These are phyloP conservation scores for Caenorhabditis becei DNA, from an alignment of 2,888 invertebrate species.

Conservation along the genomic window DNA sequence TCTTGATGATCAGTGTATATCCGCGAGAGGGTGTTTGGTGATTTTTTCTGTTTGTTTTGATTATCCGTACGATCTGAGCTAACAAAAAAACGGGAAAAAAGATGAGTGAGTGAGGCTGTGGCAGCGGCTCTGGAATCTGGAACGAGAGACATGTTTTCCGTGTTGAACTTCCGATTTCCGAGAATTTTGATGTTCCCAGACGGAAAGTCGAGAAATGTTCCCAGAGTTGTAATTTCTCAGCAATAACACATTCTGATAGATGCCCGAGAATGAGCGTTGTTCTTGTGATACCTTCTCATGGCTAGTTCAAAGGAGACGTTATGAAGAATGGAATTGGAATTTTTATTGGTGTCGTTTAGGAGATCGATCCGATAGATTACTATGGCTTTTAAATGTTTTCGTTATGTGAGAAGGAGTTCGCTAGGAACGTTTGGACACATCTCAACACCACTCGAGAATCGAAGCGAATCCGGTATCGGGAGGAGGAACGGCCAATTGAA, in stretches of 20 bases:
- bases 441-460: conserved; percentile 45
- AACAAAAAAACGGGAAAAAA: conserved; percentile 42
- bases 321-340: conserved; percentile 56
- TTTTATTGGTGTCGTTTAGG: conserved; percentile 49
- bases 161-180: background rate
- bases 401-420: conserved; percentile 58
- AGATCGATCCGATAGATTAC: conserved; percentile 57
- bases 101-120: background rate
- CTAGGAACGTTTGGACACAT: conserved; percentile 36
- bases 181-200: background rate
- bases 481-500: conserved; percentile 32
- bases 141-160: background rate
- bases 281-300: conserved; percentile 57
- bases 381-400: conserved; percentile 57
- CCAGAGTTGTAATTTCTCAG: conserved; percentile 51
- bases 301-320: conserved; percentile 58
- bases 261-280: conserved; percentile 47
- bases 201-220: conserved; percentile 17
- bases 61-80: conserved; percentile 46
- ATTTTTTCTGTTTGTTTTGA: conserved; percentile 57
- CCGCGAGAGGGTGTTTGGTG: conserved; percentile 11
- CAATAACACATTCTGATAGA: conserved; percentile 34
- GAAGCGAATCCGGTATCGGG: conserved; percentile 40
- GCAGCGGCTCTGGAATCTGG: background rate
- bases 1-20: conserved; percentile 44